Conservation (phyloP, 2,888 invertebrate genomes). For the Notodonta dromedarius region DNA sequence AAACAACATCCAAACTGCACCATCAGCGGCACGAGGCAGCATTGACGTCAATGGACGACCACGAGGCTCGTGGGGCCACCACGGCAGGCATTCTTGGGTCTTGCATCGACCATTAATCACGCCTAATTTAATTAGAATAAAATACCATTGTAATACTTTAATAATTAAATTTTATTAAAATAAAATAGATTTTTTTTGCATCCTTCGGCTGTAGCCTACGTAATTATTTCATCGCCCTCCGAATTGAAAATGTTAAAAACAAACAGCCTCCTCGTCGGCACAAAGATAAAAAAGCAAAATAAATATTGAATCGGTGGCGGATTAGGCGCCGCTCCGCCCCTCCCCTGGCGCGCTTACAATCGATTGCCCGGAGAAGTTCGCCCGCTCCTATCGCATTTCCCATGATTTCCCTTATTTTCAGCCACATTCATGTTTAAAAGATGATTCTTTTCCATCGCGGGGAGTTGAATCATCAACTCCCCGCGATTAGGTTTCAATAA, state of each 20-base stretch:
- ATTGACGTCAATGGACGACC: too few relatives aligned
- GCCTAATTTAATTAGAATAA: too few relatives aligned
- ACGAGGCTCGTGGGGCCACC: too few relatives aligned
- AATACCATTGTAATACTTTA: too few relatives aligned
- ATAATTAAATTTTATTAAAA: too few relatives aligned
- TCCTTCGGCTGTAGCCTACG: too few relatives aligned
- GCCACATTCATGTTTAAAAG: background rate
- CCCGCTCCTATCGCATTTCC: background rate
- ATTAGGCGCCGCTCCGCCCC: background rate
- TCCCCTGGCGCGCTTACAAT: background rate
- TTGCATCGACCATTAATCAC: too few relatives aligned
- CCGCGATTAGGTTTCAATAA: background rate
- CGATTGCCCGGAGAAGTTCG: background rate
- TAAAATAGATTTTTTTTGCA: too few relatives aligned
- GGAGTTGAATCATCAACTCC: background rate
- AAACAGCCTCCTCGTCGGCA: background rate
- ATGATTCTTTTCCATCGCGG: too few relatives aligned
- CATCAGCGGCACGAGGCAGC: too few relatives aligned
- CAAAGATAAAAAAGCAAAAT: background rate
- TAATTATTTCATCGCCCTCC: background rate
- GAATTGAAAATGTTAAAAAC: background rate
- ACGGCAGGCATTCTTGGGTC: too few relatives aligned
- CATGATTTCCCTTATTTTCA: background rate
- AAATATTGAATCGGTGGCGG: slow-evolving; percentile 2
- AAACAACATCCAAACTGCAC: too few relatives aligned